Evolutionary conservation across 2,797 vertebrate species (phyloP).

Genomic region (Fringilla coelebs): DNA sequence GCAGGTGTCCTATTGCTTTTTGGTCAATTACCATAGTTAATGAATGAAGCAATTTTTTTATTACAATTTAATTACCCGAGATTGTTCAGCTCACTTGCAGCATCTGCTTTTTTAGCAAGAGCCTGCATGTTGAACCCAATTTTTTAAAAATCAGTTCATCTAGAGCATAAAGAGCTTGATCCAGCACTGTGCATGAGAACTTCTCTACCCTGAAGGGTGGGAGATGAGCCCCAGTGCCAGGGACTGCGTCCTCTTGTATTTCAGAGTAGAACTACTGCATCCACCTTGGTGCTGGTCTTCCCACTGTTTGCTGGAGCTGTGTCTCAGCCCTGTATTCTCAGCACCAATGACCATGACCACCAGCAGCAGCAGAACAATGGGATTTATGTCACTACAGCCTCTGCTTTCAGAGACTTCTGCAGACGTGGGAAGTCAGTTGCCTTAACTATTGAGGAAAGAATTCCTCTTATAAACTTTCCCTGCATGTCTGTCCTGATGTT

Average conservation of each 20-base stretch:
- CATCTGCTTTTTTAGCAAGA: conserved; percentile 58
- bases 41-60: conserved; percentile 54
- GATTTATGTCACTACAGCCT: neutral
- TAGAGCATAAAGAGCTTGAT: neutral
- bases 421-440: neutral
- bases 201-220: neutral
- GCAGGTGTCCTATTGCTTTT: conserved; percentile 38
- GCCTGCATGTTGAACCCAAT: neutral
- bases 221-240: neutral
- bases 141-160: neutral
- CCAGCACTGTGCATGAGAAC: neutral
- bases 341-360: neutral
- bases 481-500: neutral
- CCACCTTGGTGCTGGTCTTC: neutral
- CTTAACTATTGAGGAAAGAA: neutral
- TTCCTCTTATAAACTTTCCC: neutral
- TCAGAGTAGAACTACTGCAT: neutral
- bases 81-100: conserved; percentile 31
- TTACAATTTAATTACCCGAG: conserved; percentile 41
- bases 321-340: neutral
- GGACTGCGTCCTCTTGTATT: neutral
- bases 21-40: conserved; percentile 58
- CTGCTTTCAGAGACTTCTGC: neutral
- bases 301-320: neutral
- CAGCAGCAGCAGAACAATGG: neutral